These are phyloP conservation scores for Papilio polyxenes DNA, from an alignment of 1,140 invertebrate genomes.

Conservation along the genomic window DNA sequence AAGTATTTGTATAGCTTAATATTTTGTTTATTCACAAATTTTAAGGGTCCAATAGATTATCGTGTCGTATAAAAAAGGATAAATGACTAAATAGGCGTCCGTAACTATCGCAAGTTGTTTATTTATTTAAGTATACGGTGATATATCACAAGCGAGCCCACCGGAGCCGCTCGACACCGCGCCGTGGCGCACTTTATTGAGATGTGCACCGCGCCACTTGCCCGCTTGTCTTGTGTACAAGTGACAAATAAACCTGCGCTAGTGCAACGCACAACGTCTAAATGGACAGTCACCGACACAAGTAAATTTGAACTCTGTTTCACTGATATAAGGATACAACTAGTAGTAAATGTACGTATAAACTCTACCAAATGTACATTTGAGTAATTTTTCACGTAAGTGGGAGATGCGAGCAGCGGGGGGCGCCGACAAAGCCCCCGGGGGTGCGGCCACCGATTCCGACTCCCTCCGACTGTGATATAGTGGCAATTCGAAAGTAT, in stretches of 20 bases:
- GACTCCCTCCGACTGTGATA: conserved; percentile 55
- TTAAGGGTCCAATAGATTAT: conserved; percentile 39
- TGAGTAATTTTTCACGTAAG: conserved; percentile 73
- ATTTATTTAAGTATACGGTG: conserved; percentile 62
- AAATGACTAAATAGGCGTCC: conserved; percentile 60
- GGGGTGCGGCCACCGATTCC: conserved; percentile 60
- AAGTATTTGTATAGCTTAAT: conserved; percentile 29
- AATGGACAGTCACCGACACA: background rate
- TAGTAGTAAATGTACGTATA: conserved; percentile 8
- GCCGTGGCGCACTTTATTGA: conserved; percentile 59
- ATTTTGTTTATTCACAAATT: conserved; percentile 40
- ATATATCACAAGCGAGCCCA: conserved; percentile 67
- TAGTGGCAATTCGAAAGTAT: conserved; percentile 56
- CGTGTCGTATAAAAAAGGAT: conserved; percentile 51
- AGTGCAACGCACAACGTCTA: background rate
- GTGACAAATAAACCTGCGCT: conserved; percentile 55
- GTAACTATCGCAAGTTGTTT: conserved; percentile 59
- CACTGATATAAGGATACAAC: background rate
- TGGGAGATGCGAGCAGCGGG: conserved; percentile 61
- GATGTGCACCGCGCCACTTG: conserved; percentile 54
- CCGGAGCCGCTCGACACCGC: conserved; percentile 57
- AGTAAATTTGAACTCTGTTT: conserved; percentile 19
- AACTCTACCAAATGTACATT: conserved; percentile 41
- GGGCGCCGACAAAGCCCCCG: conserved; percentile 73
- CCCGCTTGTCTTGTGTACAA: conserved; percentile 54